Conservation (phyloP, 2,888 invertebrate species). For the Muschampia plurimacula region DNA sequence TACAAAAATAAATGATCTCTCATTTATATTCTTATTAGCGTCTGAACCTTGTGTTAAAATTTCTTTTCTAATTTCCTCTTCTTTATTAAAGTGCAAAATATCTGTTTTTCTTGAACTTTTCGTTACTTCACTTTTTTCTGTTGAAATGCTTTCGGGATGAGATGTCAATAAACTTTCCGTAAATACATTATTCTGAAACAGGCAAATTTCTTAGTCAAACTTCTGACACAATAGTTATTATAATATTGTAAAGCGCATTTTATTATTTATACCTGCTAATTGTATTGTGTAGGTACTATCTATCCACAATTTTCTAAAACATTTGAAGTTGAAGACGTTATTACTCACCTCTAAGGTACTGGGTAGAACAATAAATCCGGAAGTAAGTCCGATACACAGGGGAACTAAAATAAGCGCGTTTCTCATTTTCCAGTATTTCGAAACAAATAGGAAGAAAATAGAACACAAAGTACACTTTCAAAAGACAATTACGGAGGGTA, state of each 20-base stretch:
- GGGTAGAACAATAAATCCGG: slow-evolving; percentile 61
- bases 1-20: slow-evolving; percentile 68
- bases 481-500: slow-evolving; percentile 39
- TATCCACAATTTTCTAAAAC: neutral
- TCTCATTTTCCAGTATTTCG: slow-evolving; percentile 61
- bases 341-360: slow-evolving; percentile 62
- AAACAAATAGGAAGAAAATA: slow-evolving; percentile 43
- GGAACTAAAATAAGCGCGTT: slow-evolving; percentile 61
- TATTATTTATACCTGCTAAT: neutral
- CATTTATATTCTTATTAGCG: slow-evolving; percentile 59
- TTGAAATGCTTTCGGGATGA: neutral
- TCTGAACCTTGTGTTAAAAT: slow-evolving; percentile 55
- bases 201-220: neutral
- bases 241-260: neutral
- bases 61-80: slow-evolving; percentile 50
- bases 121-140: neutral
- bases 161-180: neutral
- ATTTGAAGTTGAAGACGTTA: slow-evolving; percentile 28
- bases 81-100: neutral
- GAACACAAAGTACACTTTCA: slow-evolving; percentile 31
- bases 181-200: neutral
- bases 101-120: neutral
- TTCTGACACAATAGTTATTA: neutral
- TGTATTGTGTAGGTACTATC: neutral
- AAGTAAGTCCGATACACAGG: slow-evolving; percentile 60